These are phyloP conservation scores for Tetragonula clypearis DNA, from an alignment of 1,140 invertebrate species.

Conservation along the genomic window DNA sequence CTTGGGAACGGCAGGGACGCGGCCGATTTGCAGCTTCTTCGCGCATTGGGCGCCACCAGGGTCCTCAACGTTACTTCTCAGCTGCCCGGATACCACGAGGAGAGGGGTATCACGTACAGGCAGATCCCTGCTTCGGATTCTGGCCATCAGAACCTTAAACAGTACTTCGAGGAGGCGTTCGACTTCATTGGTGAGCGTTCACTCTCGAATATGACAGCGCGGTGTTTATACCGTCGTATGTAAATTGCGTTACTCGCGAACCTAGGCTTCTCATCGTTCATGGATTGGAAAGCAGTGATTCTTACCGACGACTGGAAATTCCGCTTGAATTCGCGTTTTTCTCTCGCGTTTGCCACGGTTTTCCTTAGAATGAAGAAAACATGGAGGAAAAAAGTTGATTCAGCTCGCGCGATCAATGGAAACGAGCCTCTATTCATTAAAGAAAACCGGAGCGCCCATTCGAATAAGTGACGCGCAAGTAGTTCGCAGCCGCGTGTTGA, in stretches of 20 bases:
- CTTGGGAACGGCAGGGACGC: conserved; percentile 94
- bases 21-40: conserved; percentile 87
- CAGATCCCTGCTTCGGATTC: conserved; percentile 93
- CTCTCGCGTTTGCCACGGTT: too few relatives aligned
- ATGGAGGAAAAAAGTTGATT: not conserved
- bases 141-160: conserved; percentile 93
- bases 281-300: not conserved
- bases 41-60: conserved; percentile 86
- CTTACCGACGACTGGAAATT: too few relatives aligned
- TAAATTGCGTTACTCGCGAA: too few relatives aligned
- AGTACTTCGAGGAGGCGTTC: conserved; percentile 95
- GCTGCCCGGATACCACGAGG: conserved; percentile 87
- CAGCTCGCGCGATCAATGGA: not conserved
- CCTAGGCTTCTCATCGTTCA: too few relatives aligned
- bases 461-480: conserved; percentile 1
- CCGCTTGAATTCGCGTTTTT: too few relatives aligned
- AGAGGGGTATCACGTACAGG: conserved; percentile 89
- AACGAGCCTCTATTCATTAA: conserved; percentile 5
- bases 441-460: not conserved
- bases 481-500: conserved; percentile 16
- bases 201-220: not conserved
- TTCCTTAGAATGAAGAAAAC: too few relatives aligned
- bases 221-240: not conserved
- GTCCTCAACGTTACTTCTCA: conserved; percentile 94
- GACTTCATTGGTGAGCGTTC: conserved; percentile 91